Evolutionary conservation across 2,797 vertebrate genomes (phyloP), one percentile per base, ranked within the genome.

Genomic region (Lagodon rhomboides): DNA sequence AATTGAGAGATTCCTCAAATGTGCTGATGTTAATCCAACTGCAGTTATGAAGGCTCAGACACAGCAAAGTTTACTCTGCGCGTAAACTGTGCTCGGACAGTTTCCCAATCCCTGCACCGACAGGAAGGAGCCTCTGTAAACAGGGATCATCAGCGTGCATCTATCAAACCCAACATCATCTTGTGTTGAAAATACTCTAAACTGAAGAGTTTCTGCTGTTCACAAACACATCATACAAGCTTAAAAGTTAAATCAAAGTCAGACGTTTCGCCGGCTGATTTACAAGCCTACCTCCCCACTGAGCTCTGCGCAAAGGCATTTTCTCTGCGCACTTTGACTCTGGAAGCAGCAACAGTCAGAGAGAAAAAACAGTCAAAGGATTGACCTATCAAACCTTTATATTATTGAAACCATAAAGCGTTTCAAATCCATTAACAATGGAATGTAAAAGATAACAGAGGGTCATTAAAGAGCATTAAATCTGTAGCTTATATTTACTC

Each of bases 291-390:
- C 41, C 67, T 71, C 47, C 34, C 23, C 27, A 55, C 22, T 12
- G 13, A 56, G 30, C 77, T 79, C 54, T 15, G 61, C 16, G 50
- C 72, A 80, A 81, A 76, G 61, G 60, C 79, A 75, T 85, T 73
- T 51, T 73, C 72, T 75, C 44, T 59, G 43, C 58, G 77, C 73
- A 66, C 80, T 85, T 80, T 85, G 89, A 83, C 64, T 83, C 50
- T 69, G 43, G 17, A 56, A 73, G 56, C 59, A 61, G 74, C 23
- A 71, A 80, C 75, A 77, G 55, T 73, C 62, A 66, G 27, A 77
- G 27, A 77, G 11, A 66, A 89, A 63, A 71, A 73, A 73, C 18
- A 12, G 53, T 0, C 51, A 65, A n/a, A 76, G 78, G 58, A 79
- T 15, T 80, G 68, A 80, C 68, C 59, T 66, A 13, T 75, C 12